Evolutionary conservation across 2,888 invertebrate species (phyloP).

Genomic region (Acronicta aceris): DNA sequence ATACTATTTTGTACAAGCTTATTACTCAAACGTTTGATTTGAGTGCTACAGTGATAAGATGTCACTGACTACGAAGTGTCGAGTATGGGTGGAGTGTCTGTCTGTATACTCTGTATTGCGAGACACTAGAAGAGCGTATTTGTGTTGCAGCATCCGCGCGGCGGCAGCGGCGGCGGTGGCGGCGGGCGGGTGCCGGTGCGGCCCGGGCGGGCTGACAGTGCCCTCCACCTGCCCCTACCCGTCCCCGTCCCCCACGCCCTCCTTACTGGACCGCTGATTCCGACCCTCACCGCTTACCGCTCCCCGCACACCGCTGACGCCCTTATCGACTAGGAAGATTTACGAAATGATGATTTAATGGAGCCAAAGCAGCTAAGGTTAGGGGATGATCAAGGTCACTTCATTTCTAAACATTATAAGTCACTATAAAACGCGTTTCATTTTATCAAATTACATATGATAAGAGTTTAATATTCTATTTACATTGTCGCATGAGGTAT

Average conservation of each 20-base stretch:
- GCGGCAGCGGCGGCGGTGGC: constrained; percentile 8
- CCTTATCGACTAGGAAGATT: constrained; percentile 63
- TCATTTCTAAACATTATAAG: constrained; percentile 85
- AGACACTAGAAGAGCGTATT: constrained; percentile 44
- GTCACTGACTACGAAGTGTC: constrained; percentile 55
- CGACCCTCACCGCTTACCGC: constrained; percentile 14
- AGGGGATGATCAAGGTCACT: constrained; percentile 87
- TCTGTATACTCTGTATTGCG: constrained; percentile 26
- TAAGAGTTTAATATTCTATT: constrained; percentile 67
- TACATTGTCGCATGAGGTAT: constrained; percentile 80
- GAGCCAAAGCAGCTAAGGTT: constrained; percentile 84
- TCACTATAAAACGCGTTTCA: constrained; percentile 78
- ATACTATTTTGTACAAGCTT: constrained; percentile 79
- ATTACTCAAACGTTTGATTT: constrained; percentile 63
- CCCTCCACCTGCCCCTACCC: not conserved
- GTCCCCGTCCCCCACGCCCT: not conserved
- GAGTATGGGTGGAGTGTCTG: constrained; percentile 24
- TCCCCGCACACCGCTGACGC: constrained; percentile 38
- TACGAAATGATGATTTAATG: constrained; percentile 72
- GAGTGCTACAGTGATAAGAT: constrained; percentile 63
- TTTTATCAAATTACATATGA: constrained; percentile 71
- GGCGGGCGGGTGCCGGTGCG: constrained; percentile 12
- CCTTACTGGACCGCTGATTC: constrained; percentile 3
- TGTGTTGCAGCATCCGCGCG: constrained; percentile 28
- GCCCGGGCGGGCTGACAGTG: constrained; percentile 26